Percentiles rank a stretch among this genome's conserved stretches.
phyloP scores from a whole-genome alignment of 53 echinoderm and acorn worm genomes.

The Pentamera pediparva region DNA sequence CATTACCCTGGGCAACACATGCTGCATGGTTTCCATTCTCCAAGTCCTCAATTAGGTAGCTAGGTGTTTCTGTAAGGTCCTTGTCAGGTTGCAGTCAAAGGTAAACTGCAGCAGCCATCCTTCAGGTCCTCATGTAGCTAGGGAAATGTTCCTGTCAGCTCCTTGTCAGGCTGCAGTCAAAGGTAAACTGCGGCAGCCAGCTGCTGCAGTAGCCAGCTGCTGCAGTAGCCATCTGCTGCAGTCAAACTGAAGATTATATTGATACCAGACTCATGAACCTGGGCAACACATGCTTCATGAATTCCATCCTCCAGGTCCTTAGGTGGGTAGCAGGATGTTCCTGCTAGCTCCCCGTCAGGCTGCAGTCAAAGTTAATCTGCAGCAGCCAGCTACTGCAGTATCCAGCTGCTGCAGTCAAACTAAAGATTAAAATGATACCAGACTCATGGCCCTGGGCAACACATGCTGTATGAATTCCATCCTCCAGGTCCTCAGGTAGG shows the following conservation, averaged over 20 bases:
- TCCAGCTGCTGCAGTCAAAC: too few species aligned
- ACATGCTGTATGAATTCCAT: constrained; percentile 97
- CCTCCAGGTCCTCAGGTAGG: constrained; percentile 86
- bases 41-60: constrained; percentile 80
- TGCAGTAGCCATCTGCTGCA: too few species aligned
- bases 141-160: neutral
- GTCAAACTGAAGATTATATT: too few species aligned
- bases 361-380: too few species aligned
- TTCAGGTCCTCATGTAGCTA: constrained; percentile 83
- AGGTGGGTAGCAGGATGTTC: constrained; percentile 45
- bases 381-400: too few species aligned
- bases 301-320: constrained; percentile 84
- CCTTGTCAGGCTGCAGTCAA: too few species aligned
- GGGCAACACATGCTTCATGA: constrained; percentile 96
- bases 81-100: too few species aligned
- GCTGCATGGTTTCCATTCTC: constrained; percentile 89
- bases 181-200: too few species aligned
- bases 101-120: too few species aligned
- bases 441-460: constrained; percentile 84
- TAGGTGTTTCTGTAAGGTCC: neutral
- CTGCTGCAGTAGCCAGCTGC: neutral
- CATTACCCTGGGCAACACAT: constrained; percentile 87
- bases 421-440: too few species aligned
- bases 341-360: neutral
- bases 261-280: constrained; percentile 88